Evolutionary conservation across 2,888 invertebrate genomes (phyloP).

Genomic region (Agriotes lineatus): DNA sequence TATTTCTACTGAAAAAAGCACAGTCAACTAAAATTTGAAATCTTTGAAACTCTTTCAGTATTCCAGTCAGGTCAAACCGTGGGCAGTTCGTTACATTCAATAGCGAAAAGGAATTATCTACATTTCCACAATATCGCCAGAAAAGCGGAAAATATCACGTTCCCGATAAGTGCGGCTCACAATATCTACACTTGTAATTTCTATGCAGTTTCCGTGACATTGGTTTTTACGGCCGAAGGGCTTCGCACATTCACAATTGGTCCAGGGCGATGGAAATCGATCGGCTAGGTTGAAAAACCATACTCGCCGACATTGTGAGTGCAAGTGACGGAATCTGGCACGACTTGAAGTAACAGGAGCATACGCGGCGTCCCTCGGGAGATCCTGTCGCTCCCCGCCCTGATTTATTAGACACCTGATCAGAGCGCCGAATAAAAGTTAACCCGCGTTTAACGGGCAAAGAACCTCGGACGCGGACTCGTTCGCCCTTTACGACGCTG

Average conservation of each 20-base stretch:
- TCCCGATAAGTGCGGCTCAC: neutral
- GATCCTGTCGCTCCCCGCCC: neutral
- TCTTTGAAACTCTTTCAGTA: too few relatives aligned
- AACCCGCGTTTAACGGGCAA: too few relatives aligned
- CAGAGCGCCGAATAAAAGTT: too few relatives aligned
- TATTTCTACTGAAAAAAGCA: too few relatives aligned
- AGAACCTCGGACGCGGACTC: too few relatives aligned
- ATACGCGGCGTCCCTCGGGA: neutral
- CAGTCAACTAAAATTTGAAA: too few relatives aligned
- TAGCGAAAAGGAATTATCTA: neutral
- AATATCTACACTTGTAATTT: neutral
- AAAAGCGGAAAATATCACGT: slow-evolving; percentile 3
- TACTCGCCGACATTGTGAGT: neutral
- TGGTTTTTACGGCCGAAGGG: neutral
- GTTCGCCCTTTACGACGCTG: too few relatives aligned
- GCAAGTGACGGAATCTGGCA: neutral
- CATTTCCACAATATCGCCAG: neutral
- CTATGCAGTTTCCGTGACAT: neutral
- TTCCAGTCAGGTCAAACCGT: too few relatives aligned
- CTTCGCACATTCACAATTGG: neutral
- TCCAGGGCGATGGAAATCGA: neutral
- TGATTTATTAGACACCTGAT: neutral
- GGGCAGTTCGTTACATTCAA: too few relatives aligned
- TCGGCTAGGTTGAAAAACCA: neutral
- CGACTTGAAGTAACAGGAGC: neutral